A percentile compares a stretch with the other conserved stretches of the same genome.
Conservation (phyloP, 2,113 vertebrate species). For the Cisticola juncidis region DNA sequence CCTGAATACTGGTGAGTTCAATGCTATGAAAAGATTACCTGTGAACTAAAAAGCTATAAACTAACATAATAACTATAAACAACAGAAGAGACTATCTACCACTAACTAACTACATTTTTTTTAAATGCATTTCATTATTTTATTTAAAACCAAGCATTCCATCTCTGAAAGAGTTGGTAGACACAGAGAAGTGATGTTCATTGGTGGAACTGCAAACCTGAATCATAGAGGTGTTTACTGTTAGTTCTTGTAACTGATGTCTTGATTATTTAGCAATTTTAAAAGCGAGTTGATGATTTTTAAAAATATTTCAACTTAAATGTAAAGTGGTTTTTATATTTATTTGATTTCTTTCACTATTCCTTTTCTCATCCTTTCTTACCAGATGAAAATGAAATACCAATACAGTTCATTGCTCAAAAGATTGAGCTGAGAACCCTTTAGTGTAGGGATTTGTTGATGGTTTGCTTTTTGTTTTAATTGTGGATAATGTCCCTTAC, state of each 20-base stretch:
- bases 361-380: background rate
- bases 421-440: background rate
- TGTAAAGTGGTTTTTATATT: background rate
- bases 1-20: background rate
- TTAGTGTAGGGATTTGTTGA: accelerated
- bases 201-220: background rate
- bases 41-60: background rate
- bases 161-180: background rate
- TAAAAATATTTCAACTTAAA: background rate
- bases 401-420: background rate
- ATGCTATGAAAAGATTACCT: background rate
- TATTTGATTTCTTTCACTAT: background rate
- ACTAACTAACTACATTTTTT: background rate
- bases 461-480: background rate
- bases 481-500: background rate
- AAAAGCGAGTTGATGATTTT: background rate
- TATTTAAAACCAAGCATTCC: background rate
- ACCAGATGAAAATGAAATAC: background rate
- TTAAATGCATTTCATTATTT: accelerated
- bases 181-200: background rate
- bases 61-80: background rate
- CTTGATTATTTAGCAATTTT: background rate
- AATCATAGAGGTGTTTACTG: background rate
- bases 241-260: background rate
- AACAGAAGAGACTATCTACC: background rate